These are phyloP conservation scores for Macropodus opercularis DNA, from an alignment of 2,797 vertebrate genomes.

Conservation along the genomic window DNA sequence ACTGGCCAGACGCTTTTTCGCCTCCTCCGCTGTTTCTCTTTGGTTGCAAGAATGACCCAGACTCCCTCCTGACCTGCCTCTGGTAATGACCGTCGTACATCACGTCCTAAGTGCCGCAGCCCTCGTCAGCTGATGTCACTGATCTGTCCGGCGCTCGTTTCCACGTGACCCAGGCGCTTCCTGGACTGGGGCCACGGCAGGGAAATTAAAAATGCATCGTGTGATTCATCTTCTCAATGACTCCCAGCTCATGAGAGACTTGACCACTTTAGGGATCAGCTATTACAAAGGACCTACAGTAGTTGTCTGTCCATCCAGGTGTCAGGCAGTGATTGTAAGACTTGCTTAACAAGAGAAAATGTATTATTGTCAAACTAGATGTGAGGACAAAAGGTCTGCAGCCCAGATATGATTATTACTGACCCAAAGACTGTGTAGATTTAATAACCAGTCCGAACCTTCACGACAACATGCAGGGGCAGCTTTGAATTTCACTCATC, in stretches of 20 bases:
- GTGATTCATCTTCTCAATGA: slow-evolving; percentile 80
- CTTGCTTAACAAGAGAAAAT: slow-evolving; percentile 31
- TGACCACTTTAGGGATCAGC: slow-evolving; percentile 63
- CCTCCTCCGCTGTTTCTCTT: slow-evolving; percentile 66
- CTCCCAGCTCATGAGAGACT: slow-evolving; percentile 56
- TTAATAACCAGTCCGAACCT: slow-evolving; percentile 32
- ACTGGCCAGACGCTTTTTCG: slow-evolving; percentile 64
- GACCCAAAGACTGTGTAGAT: slow-evolving; percentile 13
- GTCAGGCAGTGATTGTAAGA: slow-evolving; percentile 24
- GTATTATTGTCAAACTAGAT: slow-evolving; percentile 13
- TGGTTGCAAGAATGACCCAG: slow-evolving; percentile 67
- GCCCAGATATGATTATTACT: slow-evolving; percentile 31
- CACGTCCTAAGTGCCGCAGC: slow-evolving; percentile 82
- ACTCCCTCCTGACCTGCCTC: slow-evolving; percentile 77
- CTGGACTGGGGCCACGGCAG: slow-evolving; percentile 74
- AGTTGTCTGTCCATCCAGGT: slow-evolving; percentile 53
- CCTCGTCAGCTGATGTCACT: slow-evolving; percentile 65
- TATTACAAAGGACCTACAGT: slow-evolving; percentile 70
- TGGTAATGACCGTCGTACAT: slow-evolving; percentile 83
- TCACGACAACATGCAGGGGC: slow-evolving; percentile 24
- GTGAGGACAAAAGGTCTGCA: slow-evolving; percentile 7
- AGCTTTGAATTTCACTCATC: slow-evolving; percentile 54
- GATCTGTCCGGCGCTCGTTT: slow-evolving; percentile 75
- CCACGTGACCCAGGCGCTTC: slow-evolving; percentile 77
- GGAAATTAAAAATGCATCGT: slow-evolving; percentile 80